phyloP scores from a whole-genome alignment of 2,797 vertebrate genomes.

The Lophotriccus pileatus region DNA sequence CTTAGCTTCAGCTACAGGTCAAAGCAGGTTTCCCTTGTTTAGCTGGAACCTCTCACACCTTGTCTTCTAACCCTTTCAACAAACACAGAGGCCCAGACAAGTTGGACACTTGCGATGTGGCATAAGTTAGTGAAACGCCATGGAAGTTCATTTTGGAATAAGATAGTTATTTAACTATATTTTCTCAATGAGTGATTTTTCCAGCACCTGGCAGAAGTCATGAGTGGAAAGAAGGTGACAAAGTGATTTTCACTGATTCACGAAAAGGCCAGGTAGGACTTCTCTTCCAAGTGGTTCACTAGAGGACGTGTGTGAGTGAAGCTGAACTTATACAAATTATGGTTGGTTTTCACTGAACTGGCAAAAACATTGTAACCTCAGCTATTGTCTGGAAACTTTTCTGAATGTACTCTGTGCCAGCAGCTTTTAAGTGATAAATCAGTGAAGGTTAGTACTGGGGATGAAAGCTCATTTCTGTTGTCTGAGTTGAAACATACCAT shows the following conservation, averaged over 20 bases:
- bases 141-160: background rate
- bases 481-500: background rate
- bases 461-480: background rate
- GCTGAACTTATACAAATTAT: background rate
- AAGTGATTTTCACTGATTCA: background rate
- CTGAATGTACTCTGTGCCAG: background rate
- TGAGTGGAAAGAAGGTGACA: background rate
- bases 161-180: background rate
- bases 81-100: background rate
- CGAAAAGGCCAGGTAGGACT: background rate
- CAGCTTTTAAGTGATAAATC: background rate
- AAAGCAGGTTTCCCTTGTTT: conserved; percentile 58
- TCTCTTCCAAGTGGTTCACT: background rate
- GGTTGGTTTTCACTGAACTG: background rate
- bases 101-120: background rate
- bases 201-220: background rate
- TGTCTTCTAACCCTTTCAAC: background rate
- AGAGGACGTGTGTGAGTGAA: background rate
- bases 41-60: conserved; percentile 19
- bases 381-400: background rate
- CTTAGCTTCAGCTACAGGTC: conserved; percentile 41
- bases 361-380: background rate
- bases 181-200: background rate
- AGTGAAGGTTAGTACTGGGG: background rate
- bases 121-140: background rate